A percentile compares a stretch with the other conserved stretches of the same genome.
Conservation (phyloP, 2,797 vertebrate genomes). For the Falco rusticolus region DNA sequence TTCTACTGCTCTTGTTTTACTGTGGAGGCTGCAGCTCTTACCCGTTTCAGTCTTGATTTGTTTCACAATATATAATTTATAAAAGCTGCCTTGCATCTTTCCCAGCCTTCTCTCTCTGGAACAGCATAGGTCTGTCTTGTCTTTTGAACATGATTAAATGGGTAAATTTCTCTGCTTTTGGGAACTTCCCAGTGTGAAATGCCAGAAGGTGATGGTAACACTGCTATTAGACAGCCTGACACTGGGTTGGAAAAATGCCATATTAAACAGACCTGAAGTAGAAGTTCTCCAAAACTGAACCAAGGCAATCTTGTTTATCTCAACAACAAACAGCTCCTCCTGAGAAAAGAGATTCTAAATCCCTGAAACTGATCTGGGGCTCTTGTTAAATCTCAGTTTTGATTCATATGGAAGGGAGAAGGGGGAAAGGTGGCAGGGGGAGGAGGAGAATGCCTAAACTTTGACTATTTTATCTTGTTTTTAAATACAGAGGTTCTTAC, state of each 20-base stretch:
- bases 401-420: background rate
- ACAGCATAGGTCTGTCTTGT: background rate
- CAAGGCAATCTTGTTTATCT: background rate
- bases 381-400: background rate
- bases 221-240: background rate
- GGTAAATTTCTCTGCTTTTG: background rate
- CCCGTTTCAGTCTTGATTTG: background rate
- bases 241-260: rapidly evolving
- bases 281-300: background rate
- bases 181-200: background rate
- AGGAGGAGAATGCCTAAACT: background rate
- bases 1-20: background rate
- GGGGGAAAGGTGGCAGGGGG: too few relatives aligned
- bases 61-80: background rate
- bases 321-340: background rate
- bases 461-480: background rate
- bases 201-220: background rate
- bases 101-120: background rate
- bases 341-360: background rate
- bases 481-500: background rate
- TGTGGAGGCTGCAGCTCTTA: background rate
- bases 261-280: background rate
- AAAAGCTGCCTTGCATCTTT: background rate
- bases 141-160: background rate
- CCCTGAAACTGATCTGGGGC: background rate